These are phyloP conservation scores for Trididemnum nubilum DNA, from an alignment of 23 tunicate genomes.

Conservation along the genomic window DNA sequence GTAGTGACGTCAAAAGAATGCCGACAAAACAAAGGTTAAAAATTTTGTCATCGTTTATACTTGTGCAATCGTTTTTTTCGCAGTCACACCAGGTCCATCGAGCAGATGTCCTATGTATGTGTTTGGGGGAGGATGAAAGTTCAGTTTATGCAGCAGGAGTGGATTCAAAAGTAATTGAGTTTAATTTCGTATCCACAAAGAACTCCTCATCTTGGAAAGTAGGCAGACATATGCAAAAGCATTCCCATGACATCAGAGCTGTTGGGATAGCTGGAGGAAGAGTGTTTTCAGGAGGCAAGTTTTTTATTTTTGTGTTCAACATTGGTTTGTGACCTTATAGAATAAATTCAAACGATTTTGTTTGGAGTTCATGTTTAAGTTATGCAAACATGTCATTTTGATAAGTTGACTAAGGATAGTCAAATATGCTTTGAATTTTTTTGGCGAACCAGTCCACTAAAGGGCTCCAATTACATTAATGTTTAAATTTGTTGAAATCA, in stretches of 20 bases:
- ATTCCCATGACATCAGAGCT: slow-evolving; percentile 85
- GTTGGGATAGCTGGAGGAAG: slow-evolving; percentile 22
- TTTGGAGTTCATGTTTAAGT: too few species aligned
- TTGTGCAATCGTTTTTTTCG: too few species aligned
- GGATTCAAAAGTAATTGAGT: slow-evolving; percentile 66
- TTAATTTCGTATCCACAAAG: background rate
- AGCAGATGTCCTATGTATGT: slow-evolving; percentile 63
- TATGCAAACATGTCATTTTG: too few species aligned
- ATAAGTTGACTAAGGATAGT: too few species aligned
- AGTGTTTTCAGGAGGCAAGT: slow-evolving; percentile 72
- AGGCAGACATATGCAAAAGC: slow-evolving; percentile 49
- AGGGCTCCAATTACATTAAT: too few species aligned
- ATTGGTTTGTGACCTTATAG: too few species aligned
- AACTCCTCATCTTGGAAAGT: slow-evolving; percentile 47
- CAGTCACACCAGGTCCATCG: slow-evolving; percentile 62
- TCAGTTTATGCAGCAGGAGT: slow-evolving; percentile 68
- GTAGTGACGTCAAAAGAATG: too few species aligned
- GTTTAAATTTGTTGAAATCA: too few species aligned
- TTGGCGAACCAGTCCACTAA: too few species aligned
- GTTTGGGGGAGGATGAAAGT: slow-evolving; percentile 31
- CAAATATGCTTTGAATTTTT: too few species aligned
- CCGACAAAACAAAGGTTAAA: too few species aligned
- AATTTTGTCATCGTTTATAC: too few species aligned
- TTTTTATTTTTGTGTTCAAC: background rate
- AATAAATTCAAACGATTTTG: background rate